Evolutionary conservation across 2,888 invertebrate genomes (phyloP).

Genomic region (Arctia plantaginis): DNA sequence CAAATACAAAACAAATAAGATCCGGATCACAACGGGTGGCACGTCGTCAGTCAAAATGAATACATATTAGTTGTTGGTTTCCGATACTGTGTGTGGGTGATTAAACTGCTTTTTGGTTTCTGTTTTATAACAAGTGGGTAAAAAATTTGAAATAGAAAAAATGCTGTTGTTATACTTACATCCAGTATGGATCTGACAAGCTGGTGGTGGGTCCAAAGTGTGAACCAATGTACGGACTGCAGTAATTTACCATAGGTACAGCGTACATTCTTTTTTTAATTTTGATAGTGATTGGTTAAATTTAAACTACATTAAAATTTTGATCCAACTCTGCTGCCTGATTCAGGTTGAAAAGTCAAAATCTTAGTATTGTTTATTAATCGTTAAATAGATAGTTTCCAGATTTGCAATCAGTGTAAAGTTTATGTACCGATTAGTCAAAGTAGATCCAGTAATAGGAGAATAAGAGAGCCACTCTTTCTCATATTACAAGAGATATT

Average conservation of each 20-base stretch:
- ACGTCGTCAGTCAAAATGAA: too few species aligned
- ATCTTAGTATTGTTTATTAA: background rate
- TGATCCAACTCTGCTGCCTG: background rate
- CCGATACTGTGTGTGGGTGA: too few species aligned
- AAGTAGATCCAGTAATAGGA: background rate
- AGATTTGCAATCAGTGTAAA: background rate
- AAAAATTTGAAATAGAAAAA: background rate
- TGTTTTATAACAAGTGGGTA: background rate
- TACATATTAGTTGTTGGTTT: too few species aligned
- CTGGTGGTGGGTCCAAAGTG: constrained; percentile 61
- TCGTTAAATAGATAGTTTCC: background rate
- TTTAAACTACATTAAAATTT: background rate
- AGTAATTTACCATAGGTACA: constrained; percentile 77
- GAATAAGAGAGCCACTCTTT: background rate
- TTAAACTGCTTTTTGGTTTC: background rate
- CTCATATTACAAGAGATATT: background rate
- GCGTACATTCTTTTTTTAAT: constrained; percentile 64
- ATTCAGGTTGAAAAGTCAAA: background rate
- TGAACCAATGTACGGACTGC: constrained; percentile 68
- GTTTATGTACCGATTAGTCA: background rate
- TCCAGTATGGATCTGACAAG: constrained; percentile 76
- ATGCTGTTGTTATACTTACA: constrained; percentile 69
- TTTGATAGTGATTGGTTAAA: background rate
- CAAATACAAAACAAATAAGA: background rate
- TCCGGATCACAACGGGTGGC: too few species aligned